Conservation (phyloP, 2,888 invertebrate genomes). For the Argyra leucocephala region DNA sequence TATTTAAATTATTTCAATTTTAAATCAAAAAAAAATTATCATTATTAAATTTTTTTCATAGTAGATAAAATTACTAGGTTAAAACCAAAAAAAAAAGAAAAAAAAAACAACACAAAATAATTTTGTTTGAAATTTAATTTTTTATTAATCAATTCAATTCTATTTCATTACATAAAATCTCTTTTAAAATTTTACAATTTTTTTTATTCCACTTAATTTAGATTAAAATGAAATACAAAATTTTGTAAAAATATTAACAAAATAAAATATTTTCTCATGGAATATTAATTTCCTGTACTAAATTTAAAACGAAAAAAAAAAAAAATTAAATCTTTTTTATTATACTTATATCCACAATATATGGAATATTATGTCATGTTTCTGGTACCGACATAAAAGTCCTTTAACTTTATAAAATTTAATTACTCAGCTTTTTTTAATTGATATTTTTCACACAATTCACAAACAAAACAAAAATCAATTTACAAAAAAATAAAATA, state of each 20-base stretch:
- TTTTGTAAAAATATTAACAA: too few relatives aligned
- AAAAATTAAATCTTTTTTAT: not conserved
- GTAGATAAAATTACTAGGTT: too few relatives aligned
- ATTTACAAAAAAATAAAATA: not conserved
- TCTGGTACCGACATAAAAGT: not conserved
- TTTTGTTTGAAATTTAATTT: not conserved
- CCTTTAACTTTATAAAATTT: constrained; percentile 1
- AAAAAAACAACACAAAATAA: too few relatives aligned
- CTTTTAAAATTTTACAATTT: not conserved
- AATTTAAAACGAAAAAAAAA: not conserved
- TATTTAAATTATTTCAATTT: too few relatives aligned
- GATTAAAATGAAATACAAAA: too few relatives aligned
- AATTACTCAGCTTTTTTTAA: constrained; percentile 4
- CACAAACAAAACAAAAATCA: too few relatives aligned
- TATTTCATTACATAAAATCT: not conserved
- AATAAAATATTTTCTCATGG: not conserved
- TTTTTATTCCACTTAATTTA: not conserved
- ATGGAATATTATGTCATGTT: not conserved
- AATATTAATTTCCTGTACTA: constrained; percentile 3
- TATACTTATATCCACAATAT: too few relatives aligned
- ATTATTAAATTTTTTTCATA: too few relatives aligned
- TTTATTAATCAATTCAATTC: not conserved
- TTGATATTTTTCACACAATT: not conserved
- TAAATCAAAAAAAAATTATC: too few relatives aligned
- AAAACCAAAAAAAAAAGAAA: too few relatives aligned